A percentile compares a stretch with the other conserved stretches of the same genome.
Evolutionary conservation across 2,113 vertebrate genomes (phyloP).

Genomic region (Trachemys scripta): DNA sequence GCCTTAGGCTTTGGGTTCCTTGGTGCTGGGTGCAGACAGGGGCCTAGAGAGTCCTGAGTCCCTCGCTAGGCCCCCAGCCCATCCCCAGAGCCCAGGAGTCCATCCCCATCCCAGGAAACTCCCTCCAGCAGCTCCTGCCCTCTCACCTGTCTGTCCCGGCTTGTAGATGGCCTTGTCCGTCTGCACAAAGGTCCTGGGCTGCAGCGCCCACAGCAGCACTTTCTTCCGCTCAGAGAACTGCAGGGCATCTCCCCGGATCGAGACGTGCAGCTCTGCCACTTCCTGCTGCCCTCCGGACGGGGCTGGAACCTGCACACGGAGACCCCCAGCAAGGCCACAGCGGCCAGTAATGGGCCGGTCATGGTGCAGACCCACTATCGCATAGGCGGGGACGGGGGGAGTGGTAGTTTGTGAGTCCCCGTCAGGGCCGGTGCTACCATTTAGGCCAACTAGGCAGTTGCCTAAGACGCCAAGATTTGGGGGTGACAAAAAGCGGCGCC

Average conservation of each 20-base stretch:
- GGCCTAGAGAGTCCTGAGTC: neutral
- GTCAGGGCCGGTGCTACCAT: too few species aligned
- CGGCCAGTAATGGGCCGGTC: too few species aligned
- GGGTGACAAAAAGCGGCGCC: too few species aligned
- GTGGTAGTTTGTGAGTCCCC: too few species aligned
- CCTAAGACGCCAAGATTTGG: too few species aligned
- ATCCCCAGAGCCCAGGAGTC: too few species aligned
- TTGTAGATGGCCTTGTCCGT: conserved; percentile 1
- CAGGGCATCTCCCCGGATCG: neutral
- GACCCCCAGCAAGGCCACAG: neutral
- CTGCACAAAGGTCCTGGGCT: neutral
- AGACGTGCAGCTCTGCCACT: neutral
- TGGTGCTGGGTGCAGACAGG: neutral
- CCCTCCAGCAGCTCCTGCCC: neutral
- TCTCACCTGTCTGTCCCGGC: conserved; percentile 1
- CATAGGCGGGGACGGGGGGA: too few species aligned
- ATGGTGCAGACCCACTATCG: too few species aligned
- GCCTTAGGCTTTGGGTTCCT: neutral
- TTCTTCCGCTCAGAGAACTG: neutral
- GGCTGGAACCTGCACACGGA: neutral
- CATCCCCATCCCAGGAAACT: neutral
- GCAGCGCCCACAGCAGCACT: neutral
- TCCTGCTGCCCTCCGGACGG: accelerated
- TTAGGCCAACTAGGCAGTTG: too few species aligned
- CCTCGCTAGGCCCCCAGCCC: too few species aligned